Evolutionary conservation across 35 echinoderm and acorn worm genomes (phyloP), one percentile per base, ranked within the genome.

Genomic region (Heliocidaris tuberculata): DNA sequence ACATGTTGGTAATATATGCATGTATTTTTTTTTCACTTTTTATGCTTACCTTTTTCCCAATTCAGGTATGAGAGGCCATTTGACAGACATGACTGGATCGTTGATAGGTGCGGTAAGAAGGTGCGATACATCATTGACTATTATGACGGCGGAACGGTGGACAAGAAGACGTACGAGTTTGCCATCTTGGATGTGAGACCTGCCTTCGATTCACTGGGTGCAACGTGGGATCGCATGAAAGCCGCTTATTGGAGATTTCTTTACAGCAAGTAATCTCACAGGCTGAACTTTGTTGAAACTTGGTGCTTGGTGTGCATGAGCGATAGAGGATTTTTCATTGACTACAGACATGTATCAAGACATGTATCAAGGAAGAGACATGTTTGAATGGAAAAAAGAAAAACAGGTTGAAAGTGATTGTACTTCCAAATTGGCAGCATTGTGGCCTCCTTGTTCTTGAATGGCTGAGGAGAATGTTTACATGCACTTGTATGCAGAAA

Each of bases 91-190:
- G 98, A 99, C 86, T 99, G 98, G 98, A 97, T 95, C 13, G 96
- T 99, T 4, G 98, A 99, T 78, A 50, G 98, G 50, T 99, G 98
- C 61, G 98, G 98, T n/a, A 96, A 95, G 49, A 94, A 97, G 70
- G 97, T 99, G 21, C 96, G 98, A 12, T 99, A 99, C 96, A 89
- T 99, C 92, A 99, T 99, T 47, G 98, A 99, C 88, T 99, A 99
- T 88, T 99, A 99, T 31, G 98, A 99, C 94, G 96, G 98, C 30
- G 98, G 98, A 24, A 42, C 59, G 1, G 97, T 99, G 31, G 97
- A 99, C 88, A 95, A 32, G 47, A 90, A 96, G 86, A 97, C 95
- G 15, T 97, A 90, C 78, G 95, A 95, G 49, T 99, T 99, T 96
- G 93, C 98, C 52, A 85, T 99, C 30, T 86, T 99, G 35, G 98